Evolutionary conservation across 2,797 vertebrate genomes (phyloP).

Genomic region (Garrulus glandarius): DNA sequence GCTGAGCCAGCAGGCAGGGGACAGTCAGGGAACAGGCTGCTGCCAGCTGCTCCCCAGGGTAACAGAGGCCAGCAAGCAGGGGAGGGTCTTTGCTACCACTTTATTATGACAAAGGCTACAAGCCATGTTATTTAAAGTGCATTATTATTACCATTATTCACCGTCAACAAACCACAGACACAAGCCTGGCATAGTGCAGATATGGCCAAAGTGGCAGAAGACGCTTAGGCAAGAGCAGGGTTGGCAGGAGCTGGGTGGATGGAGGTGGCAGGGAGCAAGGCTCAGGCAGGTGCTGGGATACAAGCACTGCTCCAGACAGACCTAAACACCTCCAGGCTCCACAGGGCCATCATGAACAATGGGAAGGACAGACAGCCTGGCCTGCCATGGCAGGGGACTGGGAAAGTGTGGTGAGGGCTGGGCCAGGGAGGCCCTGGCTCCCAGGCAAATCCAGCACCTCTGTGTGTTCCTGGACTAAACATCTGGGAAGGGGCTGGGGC

Average conservation of each 20-base stretch:
- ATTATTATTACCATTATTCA: constrained; percentile 61
- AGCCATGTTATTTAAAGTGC: constrained; percentile 79
- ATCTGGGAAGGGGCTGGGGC: not conserved
- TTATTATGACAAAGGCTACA: constrained; percentile 78
- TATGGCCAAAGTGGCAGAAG: not conserved
- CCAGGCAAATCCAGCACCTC: not conserved
- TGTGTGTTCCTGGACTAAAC: fast-evolving
- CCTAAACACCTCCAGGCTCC: not conserved
- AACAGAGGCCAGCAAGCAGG: not conserved
- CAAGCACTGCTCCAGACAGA: constrained; percentile 41
- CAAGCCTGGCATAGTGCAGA: constrained; percentile 51
- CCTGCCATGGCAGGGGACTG: not conserved
- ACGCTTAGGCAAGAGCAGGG: not conserved
- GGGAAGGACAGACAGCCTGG: not conserved
- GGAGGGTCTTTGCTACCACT: constrained; percentile 59
- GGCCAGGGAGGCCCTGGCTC: not conserved
- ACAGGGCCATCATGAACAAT: fast-evolving
- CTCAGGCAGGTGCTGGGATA: not conserved
- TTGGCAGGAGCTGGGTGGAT: fast-evolving
- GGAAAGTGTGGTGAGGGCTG: not conserved
- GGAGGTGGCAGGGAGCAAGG: not conserved
- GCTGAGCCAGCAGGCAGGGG: not conserved
- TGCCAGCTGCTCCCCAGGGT: not conserved
- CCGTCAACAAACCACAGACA: constrained; percentile 66
- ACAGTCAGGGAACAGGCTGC: not conserved